phyloP scores from a whole-genome alignment of 1,140 invertebrate species.

The Hydropsyche tenuis region DNA sequence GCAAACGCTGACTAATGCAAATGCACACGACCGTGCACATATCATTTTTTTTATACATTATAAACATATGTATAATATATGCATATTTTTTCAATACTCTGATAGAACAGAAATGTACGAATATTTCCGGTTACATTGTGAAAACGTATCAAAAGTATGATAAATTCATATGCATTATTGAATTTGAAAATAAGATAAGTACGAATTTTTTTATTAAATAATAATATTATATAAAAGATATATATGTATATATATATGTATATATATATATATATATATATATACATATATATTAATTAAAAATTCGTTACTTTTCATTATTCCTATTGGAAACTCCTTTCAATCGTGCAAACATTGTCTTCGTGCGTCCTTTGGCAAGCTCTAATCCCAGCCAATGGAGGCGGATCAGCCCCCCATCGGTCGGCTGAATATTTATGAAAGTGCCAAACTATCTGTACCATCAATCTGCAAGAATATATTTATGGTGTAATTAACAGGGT shows the following conservation, averaged over 20 bases:
- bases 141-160: no score
- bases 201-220: no score
- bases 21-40: no score
- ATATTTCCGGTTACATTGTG: no score
- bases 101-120: no score
- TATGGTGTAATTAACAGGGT: constrained; percentile 36
- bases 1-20: no score
- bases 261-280: constrained; percentile 1
- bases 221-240: no score
- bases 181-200: no score
- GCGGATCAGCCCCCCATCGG: constrained; percentile 20
- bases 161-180: no score
- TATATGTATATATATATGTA: neutral
- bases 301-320: neutral
- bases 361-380: constrained; percentile 29
- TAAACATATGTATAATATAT: no score
- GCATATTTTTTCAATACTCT: no score
- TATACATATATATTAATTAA: neutral
- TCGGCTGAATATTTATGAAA: constrained; percentile 46
- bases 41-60: no score
- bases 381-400: constrained; percentile 41
- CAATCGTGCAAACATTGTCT: neutral
- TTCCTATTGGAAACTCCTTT: neutral
- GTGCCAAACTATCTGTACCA: constrained; percentile 43
- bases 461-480: constrained; percentile 46